Base-by-base conservation (phyloP, 64 coral and sea anemone genomes). In the Actinia tenebrosa region DNA sequence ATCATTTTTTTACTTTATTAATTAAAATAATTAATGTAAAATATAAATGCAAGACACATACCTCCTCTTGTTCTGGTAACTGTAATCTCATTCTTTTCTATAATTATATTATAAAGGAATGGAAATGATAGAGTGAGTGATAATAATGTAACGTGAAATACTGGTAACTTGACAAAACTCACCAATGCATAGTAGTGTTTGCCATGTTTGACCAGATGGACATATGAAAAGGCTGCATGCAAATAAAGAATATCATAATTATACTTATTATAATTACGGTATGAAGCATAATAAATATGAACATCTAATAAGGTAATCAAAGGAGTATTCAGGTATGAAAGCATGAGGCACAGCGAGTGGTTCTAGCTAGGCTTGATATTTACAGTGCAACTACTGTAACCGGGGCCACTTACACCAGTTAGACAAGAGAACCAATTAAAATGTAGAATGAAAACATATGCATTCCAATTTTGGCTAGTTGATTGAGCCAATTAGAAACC, bases 21-120 rank as follows among this genome's bases (percentile, higher is more conserved):
- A 50, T 50, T 50, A 50, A 50, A n/a, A 0, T 23, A 66, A 23
- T n/a, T 23, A 66, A 10, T 66, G 7, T 14, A 1, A 66, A 23
- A 66, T 66, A 20, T n/a, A 19, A 20, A 64, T 17, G 17, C 20
- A 30, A 71, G 52, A 77, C 10, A 80, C n/a, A 45, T 85, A 99
- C 97, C 91, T 93, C 86, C 77, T 95, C 93, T 95, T 99, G 97
- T 63, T 99, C 97, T 59, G 78, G 90, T 61, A 99, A 86, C 86
- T 99, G 93, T 16, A 99, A 64, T 22, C 97, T 84, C 22, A 99
- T 87, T 92, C 97, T 87, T 92, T 99, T 99, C 97, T 99, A 84
- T 46, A 58, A 58, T 3, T 2, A 58, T 58, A 16, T 11, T 6
- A 53, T 16, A 44, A 22, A 80, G 19, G 4, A 14, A 16, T 18